Evolutionary conservation across 2,113 vertebrate species (phyloP), one percentile per base, ranked within the genome.

Genomic region (Nycticryphes semicollaris): DNA sequence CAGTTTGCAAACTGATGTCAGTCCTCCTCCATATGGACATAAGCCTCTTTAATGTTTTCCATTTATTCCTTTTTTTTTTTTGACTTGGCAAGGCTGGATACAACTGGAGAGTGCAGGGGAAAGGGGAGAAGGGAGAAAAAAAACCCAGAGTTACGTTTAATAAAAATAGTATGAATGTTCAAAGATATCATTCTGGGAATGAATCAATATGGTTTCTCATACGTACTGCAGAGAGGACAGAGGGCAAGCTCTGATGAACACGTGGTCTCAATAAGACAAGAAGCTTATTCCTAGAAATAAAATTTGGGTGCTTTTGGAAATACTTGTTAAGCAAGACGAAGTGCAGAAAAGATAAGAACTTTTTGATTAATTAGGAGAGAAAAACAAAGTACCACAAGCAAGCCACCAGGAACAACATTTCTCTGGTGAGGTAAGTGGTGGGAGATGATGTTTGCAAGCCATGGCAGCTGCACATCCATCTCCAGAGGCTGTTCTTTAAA

Each of bases 261-360:
- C 74, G 54, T 79, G 74, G 66, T 70, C 75, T 60, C 84, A 85
- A 62, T 92, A 84, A 95, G 45, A 39, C 31, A 82, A 9, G 20
- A 7, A 2, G 3, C 14, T 92, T 50, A 69, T 89, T 92, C 95
- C 92, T 96, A 94, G 96, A 96, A 95, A 80, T 57, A 53, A 94
- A 92, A 63, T 8, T 59, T 6, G 6, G 54, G 69, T 87, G 37
- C 31, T 68, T 89, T 66, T 1, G 57, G 74, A 70, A 64, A 37
- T 1, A 5, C 31, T 45, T 50, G n/a, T 62, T 79, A 62, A 78
- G 41, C 70, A 74, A 88, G 79, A 74, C 20, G 56, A 86, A 95
- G 56, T 28, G 48, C 37, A 76, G 56, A 57, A 69, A 50, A 92
- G 86, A 92, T 91, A 95, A 82, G 62, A 85, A 13, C 22, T 7